These are phyloP conservation scores for Anarsia innoxiella DNA, from an alignment of 2,888 invertebrate genomes.

Conservation along the genomic window DNA sequence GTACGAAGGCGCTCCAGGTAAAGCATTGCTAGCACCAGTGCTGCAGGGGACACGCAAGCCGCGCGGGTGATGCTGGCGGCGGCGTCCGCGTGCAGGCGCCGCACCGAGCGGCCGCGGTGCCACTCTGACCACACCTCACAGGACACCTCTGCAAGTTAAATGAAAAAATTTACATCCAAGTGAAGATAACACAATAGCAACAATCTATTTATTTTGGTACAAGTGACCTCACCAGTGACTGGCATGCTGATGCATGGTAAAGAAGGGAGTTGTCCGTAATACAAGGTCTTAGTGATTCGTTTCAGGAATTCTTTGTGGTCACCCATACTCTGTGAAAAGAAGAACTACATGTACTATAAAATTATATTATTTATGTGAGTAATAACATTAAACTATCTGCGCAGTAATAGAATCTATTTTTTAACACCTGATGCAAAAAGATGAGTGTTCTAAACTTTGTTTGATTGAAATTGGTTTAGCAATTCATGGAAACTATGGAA, in stretches of 20 bases:
- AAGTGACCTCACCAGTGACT: slow-evolving; percentile 88
- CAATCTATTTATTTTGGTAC: too few species aligned
- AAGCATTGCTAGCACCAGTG: slow-evolving; percentile 92
- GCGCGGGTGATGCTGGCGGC: slow-evolving; percentile 85
- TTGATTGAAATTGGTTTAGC: too few species aligned
- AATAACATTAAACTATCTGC: too few species aligned
- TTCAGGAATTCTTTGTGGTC: slow-evolving; percentile 86
- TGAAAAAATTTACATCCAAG: too few species aligned
- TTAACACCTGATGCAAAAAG: too few species aligned
- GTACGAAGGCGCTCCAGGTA: slow-evolving; percentile 93
- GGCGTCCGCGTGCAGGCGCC: slow-evolving; percentile 83
- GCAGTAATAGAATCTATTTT: too few species aligned
- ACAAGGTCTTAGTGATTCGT: slow-evolving; percentile 90
- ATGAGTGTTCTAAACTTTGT: too few species aligned
- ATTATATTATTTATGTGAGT: background rate
- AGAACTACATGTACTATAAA: background rate
- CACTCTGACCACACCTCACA: slow-evolving; percentile 88
- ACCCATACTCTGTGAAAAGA: slow-evolving; percentile 75
- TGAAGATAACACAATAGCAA: too few species aligned
- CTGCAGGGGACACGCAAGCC: slow-evolving; percentile 93
- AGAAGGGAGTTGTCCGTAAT: slow-evolving; percentile 87
- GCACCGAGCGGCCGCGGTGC: slow-evolving; percentile 83
- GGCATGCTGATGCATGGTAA: slow-evolving; percentile 84
- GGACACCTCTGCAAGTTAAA: slow-evolving; percentile 80
- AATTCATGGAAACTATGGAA: too few species aligned